These are phyloP conservation scores for Patella ulyssiponensis DNA, from an alignment of 2,888 invertebrate species.

Conservation along the genomic window DNA sequence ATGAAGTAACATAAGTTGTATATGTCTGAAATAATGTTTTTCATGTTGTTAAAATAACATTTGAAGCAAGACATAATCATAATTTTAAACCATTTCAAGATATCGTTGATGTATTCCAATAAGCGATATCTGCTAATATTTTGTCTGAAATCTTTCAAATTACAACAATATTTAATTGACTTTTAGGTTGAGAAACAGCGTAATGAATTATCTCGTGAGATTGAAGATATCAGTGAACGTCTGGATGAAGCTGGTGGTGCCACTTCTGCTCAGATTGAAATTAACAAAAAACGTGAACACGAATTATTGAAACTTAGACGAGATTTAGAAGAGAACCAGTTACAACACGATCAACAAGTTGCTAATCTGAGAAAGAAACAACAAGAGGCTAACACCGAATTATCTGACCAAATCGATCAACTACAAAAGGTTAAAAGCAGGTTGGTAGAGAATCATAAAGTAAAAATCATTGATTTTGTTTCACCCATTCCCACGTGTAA, in stretches of 20 bases:
- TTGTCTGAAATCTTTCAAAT: too few relatives aligned
- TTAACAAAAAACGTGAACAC: slow-evolving; percentile 17
- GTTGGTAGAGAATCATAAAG: slow-evolving; percentile 73
- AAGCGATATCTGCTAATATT: too few relatives aligned
- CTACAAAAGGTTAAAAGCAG: slow-evolving; percentile 99
- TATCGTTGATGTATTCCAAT: too few relatives aligned
- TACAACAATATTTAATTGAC: background rate
- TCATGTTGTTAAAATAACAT: too few relatives aligned
- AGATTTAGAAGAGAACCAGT: slow-evolving; percentile 97
- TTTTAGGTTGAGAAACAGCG: slow-evolving; percentile 92
- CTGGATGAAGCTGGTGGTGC: slow-evolving; percentile 97
- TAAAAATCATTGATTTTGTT: background rate
- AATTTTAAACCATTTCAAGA: too few relatives aligned
- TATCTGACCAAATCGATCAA: slow-evolving; percentile 99
- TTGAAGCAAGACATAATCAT: too few relatives aligned
- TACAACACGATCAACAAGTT: slow-evolving; percentile 96
- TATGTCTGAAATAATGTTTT: too few relatives aligned
- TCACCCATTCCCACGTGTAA: too few relatives aligned
- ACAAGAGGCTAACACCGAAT: slow-evolving; percentile 98
- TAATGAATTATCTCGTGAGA: slow-evolving; percentile 93
- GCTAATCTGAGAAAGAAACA: slow-evolving; percentile 99
- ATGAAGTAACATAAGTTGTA: too few relatives aligned
- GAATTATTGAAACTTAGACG: slow-evolving; percentile 86
- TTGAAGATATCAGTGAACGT: slow-evolving; percentile 80
- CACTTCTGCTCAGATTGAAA: slow-evolving; percentile 85